phyloP scores from a whole-genome alignment of 2,888 invertebrate genomes.

The Panopea generosa region DNA sequence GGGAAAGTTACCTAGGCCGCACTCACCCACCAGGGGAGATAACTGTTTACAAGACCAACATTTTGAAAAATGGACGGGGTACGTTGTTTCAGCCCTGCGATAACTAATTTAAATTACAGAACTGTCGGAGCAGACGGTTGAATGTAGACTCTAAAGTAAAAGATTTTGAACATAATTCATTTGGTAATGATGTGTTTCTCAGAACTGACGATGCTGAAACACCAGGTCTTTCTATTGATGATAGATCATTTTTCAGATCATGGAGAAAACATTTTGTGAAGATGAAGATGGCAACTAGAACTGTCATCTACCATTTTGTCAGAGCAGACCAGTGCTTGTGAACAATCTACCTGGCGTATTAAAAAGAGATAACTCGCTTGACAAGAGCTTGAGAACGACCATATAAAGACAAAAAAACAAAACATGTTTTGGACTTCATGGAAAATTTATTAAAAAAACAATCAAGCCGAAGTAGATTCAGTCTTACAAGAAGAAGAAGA shows the following conservation, averaged over 20 bases:
- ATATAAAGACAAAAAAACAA: no score
- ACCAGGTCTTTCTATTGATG: conserved; percentile 49
- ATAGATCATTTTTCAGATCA: no score
- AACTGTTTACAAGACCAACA: conserved; percentile 26
- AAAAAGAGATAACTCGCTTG: background rate
- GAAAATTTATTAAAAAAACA: conserved; percentile 24
- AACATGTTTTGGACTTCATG: no score
- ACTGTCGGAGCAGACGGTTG: no score
- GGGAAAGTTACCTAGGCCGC: conserved; percentile 35
- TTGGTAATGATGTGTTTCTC: conserved; percentile 20
- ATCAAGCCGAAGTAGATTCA: conserved; percentile 57
- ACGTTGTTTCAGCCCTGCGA: no score
- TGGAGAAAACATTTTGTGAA: no score
- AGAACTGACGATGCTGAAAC: conserved; percentile 43
- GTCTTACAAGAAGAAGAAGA: conserved; percentile 16
- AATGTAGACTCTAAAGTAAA: no score
- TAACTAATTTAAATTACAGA: no score
- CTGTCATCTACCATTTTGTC: no score
- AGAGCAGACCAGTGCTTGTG: no score
- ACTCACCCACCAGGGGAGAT: conserved; percentile 26
- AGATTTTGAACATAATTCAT: background rate
- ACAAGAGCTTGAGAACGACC: conserved; percentile 11
- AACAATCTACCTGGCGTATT: conserved; percentile 15
- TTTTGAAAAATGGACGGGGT: no score
- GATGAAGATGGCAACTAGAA: no score